A percentile compares a stretch with the other conserved stretches of the same genome.
Evolutionary conservation across 2,888 invertebrate genomes (phyloP).

Genomic region (Parochlus steinenii): DNA sequence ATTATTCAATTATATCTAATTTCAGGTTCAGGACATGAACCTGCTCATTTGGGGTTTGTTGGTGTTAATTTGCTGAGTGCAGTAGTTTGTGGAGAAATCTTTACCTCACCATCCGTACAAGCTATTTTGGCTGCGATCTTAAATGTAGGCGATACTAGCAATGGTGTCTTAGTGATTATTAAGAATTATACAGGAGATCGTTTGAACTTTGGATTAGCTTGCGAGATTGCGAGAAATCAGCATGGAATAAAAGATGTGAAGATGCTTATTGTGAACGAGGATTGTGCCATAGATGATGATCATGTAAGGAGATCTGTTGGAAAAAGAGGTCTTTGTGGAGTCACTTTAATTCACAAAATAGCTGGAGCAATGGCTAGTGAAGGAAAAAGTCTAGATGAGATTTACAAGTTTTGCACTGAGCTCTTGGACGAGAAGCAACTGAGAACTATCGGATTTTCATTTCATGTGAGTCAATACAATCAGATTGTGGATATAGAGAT

Average conservation of each 20-base stretch:
- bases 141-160: background rate
- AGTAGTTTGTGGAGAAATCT: conserved; percentile 56
- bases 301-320: conserved; percentile 36
- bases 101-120: conserved; percentile 57
- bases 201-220: conserved; percentile 66
- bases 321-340: conserved; percentile 43
- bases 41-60: conserved; percentile 47
- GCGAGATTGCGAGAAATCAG: conserved; percentile 48
- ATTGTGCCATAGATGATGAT: conserved; percentile 39
- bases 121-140: conserved; percentile 31
- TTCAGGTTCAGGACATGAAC: conserved; percentile 79
- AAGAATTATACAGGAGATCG: conserved; percentile 66
- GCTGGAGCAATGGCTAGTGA: conserved; percentile 58
- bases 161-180: conserved; percentile 52
- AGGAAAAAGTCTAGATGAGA: conserved; percentile 38
- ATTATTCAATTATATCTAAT: too few species aligned
- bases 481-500: conserved; percentile 41
- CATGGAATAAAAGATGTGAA: conserved; percentile 41
- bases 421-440: conserved; percentile 22
- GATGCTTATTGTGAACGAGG: conserved; percentile 49
- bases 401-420: conserved; percentile 33
- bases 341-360: conserved; percentile 40
- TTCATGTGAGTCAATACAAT: conserved; percentile 1
- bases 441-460: conserved; percentile 29
- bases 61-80: conserved; percentile 68